phyloP scores from a whole-genome alignment of 2,797 vertebrate species.

The Chelon auratus region DNA sequence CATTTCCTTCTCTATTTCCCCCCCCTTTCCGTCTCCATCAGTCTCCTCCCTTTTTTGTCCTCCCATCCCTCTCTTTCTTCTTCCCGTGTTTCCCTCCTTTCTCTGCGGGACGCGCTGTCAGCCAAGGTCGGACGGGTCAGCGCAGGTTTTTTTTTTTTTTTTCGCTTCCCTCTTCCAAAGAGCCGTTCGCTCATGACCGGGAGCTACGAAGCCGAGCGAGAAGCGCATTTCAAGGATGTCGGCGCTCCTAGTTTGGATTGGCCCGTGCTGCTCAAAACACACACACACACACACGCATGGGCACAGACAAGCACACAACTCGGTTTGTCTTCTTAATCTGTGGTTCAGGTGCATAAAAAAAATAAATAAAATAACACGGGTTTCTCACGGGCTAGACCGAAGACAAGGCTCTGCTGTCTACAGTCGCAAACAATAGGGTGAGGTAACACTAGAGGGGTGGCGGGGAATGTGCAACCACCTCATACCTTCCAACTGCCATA shows the following conservation, averaged over 20 bases:
- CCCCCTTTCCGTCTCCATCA: conserved; percentile 30
- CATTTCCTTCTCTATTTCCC: conserved; percentile 20
- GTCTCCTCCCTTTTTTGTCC: conserved; percentile 6
- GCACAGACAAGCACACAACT: conserved; percentile 43
- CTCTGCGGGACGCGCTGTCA: background rate
- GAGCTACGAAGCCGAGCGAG: conserved; percentile 49
- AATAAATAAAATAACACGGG: conserved; percentile 37
- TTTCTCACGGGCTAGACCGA: conserved; percentile 43
- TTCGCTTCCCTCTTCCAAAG: background rate
- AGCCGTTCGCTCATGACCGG: conserved; percentile 36
- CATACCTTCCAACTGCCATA: conserved; percentile 33
- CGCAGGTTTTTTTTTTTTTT: background rate
- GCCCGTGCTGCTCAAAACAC: conserved; percentile 37
- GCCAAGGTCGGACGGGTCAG: conserved; percentile 33
- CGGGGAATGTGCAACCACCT: conserved; percentile 21
- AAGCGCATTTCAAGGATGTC: conserved; percentile 67
- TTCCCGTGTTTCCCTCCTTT: background rate
- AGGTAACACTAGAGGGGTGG: conserved; percentile 44
- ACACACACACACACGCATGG: background rate
- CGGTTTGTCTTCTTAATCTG: conserved; percentile 67
- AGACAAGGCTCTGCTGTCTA: conserved; percentile 49
- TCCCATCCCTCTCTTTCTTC: conserved; percentile 13
- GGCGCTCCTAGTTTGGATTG: conserved; percentile 65
- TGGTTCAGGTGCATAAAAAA: conserved; percentile 53
- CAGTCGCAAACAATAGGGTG: conserved; percentile 40